phyloP scores from a whole-genome alignment of 2,113 vertebrate species.

The Pedionomus torquatus region DNA sequence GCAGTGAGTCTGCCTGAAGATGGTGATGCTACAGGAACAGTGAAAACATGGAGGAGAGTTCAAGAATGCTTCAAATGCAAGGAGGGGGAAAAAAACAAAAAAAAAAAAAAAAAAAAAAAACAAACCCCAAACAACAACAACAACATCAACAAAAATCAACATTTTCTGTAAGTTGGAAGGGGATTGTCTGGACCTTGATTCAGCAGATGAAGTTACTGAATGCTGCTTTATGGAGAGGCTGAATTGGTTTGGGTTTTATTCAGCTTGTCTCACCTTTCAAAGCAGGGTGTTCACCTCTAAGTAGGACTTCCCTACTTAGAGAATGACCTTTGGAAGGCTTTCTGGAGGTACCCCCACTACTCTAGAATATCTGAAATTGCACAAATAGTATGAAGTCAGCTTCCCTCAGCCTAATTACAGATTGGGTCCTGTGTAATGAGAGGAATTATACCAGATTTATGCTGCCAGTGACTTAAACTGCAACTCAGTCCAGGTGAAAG shows the following conservation, averaged over 20 bases:
- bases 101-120: too few relatives aligned
- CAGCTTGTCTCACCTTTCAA: neutral
- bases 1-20: neutral
- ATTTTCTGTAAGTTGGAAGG: neutral
- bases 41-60: neutral
- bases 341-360: neutral
- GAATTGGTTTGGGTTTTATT: neutral
- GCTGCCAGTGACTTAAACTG: neutral
- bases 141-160: neutral
- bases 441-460: neutral
- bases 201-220: neutral
- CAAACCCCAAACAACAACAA: too few relatives aligned
- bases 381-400: neutral
- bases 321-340: neutral
- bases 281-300: neutral
- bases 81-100: too few relatives aligned
- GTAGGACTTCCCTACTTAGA: neutral
- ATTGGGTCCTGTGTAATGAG: accelerated
- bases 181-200: neutral
- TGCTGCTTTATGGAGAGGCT: neutral
- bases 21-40: neutral
- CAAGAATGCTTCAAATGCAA: neutral
- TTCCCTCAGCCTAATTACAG: neutral
- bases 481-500: neutral
- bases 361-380: neutral